These are phyloP conservation scores for Malurus melanocephalus DNA, from an alignment of 2,113 vertebrate genomes.

Conservation along the genomic window DNA sequence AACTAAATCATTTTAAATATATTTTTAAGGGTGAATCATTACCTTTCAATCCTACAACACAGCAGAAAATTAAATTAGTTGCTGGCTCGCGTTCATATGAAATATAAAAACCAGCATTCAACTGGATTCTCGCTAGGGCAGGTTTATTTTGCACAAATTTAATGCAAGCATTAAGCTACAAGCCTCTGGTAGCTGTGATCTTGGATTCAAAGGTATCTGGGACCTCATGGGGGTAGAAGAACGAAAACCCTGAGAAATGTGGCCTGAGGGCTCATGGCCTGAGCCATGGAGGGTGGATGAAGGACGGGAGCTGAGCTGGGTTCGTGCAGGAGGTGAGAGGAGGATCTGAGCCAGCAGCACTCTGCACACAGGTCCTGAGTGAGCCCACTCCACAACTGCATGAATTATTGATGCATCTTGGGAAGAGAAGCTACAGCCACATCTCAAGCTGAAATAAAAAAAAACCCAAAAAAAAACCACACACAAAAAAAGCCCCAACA, in stretches of 20 bases:
- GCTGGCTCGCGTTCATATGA: not conserved
- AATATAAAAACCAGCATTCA: not conserved
- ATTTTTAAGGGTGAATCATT: constrained; percentile 21
- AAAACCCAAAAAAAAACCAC: too few relatives aligned
- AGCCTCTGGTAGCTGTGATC: not conserved
- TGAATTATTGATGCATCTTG: constrained; percentile 1
- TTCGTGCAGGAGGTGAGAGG: fast-evolving
- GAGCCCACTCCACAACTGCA: not conserved
- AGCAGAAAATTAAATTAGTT: not conserved
- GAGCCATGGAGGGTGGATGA: not conserved
- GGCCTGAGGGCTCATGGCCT: not conserved
- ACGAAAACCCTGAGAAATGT: not conserved
- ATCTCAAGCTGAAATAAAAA: not conserved
- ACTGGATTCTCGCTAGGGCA: not conserved
- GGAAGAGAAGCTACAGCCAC: not conserved
- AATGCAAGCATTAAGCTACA: not conserved
- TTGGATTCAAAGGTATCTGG: not conserved
- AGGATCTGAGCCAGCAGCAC: not conserved
- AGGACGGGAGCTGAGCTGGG: not conserved
- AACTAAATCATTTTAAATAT: not conserved
- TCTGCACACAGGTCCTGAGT: not conserved
- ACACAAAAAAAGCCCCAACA: not conserved
- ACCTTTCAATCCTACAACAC: not conserved
- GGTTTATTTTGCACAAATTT: not conserved
- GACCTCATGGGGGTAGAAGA: not conserved